These are phyloP conservation scores for Tachysurus vachellii DNA, from an alignment of 2,113 vertebrate genomes.

Conservation along the genomic window DNA sequence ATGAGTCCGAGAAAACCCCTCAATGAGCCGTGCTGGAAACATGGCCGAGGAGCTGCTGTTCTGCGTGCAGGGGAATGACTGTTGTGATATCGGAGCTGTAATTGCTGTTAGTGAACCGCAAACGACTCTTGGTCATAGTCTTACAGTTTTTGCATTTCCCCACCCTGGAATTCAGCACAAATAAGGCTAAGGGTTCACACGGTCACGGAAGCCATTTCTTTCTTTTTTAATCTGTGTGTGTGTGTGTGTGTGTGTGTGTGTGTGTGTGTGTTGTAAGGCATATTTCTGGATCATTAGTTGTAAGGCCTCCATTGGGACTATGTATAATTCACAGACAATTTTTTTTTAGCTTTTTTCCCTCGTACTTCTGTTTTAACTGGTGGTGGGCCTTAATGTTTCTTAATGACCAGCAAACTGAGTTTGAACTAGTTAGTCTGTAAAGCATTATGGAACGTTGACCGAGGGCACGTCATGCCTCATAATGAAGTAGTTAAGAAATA, in stretches of 20 bases:
- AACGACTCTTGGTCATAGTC: slow-evolving; percentile 65
- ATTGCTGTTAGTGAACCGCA: slow-evolving; percentile 71
- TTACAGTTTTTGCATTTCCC: slow-evolving; percentile 58
- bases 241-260: slow-evolving; percentile 44
- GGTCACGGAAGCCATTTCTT: slow-evolving; percentile 56
- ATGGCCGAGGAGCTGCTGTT: slow-evolving; percentile 58
- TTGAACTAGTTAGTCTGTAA: slow-evolving; percentile 52
- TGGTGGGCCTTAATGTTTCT: slow-evolving; percentile 54
- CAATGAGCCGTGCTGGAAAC: slow-evolving; percentile 68
- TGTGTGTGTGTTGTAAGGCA: slow-evolving; percentile 34
- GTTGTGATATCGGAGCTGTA: slow-evolving; percentile 66
- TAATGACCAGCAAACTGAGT: slow-evolving; percentile 50
- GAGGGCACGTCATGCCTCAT: slow-evolving; percentile 38
- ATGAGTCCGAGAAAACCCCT: slow-evolving; percentile 70
- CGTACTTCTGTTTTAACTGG: slow-evolving; percentile 48
- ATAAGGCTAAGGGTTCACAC: slow-evolving; percentile 67
- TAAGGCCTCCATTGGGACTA: slow-evolving; percentile 52
- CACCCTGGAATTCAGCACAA: slow-evolving; percentile 61
- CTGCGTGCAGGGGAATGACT: slow-evolving; percentile 65
- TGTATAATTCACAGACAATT: slow-evolving; percentile 44
- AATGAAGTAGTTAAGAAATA: slow-evolving; percentile 43
- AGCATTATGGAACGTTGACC: slow-evolving; percentile 44
- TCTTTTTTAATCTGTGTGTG: slow-evolving; percentile 37
- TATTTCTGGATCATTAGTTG: slow-evolving; percentile 56
- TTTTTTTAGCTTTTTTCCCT: slow-evolving; percentile 8